Conservation (phyloP, 2,888 invertebrate species). For the Pocota personata region DNA sequence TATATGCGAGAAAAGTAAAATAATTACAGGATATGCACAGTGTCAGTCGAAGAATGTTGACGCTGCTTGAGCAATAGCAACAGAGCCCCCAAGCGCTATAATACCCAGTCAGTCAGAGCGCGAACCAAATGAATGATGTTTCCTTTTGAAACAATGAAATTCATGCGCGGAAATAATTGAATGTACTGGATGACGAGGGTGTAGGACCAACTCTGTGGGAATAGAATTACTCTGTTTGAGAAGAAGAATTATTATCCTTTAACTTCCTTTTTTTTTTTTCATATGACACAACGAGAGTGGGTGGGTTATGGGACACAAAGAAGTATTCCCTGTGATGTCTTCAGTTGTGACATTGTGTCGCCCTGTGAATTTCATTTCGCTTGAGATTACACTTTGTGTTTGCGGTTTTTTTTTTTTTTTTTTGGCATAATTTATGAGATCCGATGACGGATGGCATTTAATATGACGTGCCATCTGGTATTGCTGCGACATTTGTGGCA, state of each 20-base stretch:
- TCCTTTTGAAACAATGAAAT: slow-evolving; percentile 51
- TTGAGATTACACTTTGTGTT: slow-evolving; percentile 17
- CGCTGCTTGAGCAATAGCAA: neutral
- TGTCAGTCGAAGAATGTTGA: slow-evolving; percentile 28
- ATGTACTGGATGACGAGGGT: neutral
- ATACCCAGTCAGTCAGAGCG: neutral
- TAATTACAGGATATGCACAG: slow-evolving; percentile 60
- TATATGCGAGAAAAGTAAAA: slow-evolving; percentile 54
- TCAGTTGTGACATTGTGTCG: slow-evolving; percentile 25
- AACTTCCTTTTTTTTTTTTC: neutral
- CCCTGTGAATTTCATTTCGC: slow-evolving; percentile 55
- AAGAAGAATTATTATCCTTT: slow-evolving; percentile 42
- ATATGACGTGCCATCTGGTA: slow-evolving; percentile 29
- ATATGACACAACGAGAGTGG: slow-evolving; percentile 41
- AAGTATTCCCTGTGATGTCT: slow-evolving; percentile 17
- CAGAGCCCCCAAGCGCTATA: slow-evolving; percentile 9
- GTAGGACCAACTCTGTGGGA: neutral
- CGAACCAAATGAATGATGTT: slow-evolving; percentile 31
- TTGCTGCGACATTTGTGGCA: slow-evolving; percentile 57
- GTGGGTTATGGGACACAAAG: neutral
- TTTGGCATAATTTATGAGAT: slow-evolving; percentile 51
- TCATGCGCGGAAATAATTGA: slow-evolving; percentile 50
- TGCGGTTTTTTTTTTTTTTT: slow-evolving; percentile 27
- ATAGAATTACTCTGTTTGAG: slow-evolving; percentile 17
- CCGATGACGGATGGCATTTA: slow-evolving; percentile 41